Evolutionary conservation across 2,888 invertebrate genomes (phyloP).

Genomic region (Glyphotaelius pellucidus): DNA sequence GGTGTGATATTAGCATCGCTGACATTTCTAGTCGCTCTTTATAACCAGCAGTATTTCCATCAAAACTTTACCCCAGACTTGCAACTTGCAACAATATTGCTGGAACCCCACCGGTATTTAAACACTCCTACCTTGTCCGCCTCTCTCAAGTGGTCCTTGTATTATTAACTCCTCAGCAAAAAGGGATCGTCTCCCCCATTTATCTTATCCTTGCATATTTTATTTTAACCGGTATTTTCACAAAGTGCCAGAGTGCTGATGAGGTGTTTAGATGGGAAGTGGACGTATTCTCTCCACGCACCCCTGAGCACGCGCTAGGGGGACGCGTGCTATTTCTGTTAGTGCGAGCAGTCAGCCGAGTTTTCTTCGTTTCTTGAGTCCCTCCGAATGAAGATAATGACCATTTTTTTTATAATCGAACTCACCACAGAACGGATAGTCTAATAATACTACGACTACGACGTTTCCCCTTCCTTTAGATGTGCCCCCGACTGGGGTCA

Average conservation of each 20-base stretch:
- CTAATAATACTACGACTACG: not conserved
- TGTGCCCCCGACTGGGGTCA: not conserved
- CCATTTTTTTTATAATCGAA: not conserved
- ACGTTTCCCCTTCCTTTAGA: not conserved
- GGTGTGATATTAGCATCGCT: not conserved
- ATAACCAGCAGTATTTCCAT: not conserved
- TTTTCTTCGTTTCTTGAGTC: not conserved
- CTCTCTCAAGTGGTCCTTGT: not conserved
- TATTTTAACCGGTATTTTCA: not conserved
- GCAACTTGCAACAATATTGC: conserved; percentile 3
- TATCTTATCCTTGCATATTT: not conserved
- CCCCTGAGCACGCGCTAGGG: conserved; percentile 34
- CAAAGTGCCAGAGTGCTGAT: not conserved
- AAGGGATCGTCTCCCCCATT: not conserved
- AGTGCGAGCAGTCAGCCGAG: conserved; percentile 10
- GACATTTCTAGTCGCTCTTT: not conserved
- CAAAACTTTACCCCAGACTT: not conserved
- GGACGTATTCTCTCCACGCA: conserved; percentile 33
- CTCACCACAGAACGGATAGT: not conserved
- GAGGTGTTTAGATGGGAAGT: not conserved
- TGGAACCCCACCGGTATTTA: conserved; percentile 36
- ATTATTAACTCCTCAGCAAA: not conserved
- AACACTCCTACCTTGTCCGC: not conserved
- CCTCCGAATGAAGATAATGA: not conserved
- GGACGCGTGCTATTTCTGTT: conserved; percentile 28